Conservation (phyloP, 2,888 invertebrate species). For the Teleogryllus oceanicus region DNA sequence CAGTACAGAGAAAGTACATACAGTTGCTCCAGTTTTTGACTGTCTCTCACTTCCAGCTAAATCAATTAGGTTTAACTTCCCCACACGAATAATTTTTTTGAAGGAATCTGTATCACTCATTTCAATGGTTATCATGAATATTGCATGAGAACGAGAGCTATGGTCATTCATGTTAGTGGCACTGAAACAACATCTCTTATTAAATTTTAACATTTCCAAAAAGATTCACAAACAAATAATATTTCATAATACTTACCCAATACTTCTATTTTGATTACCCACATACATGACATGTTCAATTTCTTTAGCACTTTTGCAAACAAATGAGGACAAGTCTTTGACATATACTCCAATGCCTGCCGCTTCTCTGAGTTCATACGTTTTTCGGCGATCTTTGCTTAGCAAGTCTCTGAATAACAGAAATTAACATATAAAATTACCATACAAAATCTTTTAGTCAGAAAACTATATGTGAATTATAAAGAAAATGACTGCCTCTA, state of each 20-base stretch:
- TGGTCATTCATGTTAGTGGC: constrained; percentile 90
- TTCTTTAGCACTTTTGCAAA: constrained; percentile 90
- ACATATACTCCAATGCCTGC: constrained; percentile 88
- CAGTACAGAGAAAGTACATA: constrained; percentile 41
- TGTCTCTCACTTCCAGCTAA: constrained; percentile 97
- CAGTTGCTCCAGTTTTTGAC: constrained; percentile 90
- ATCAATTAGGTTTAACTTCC: constrained; percentile 95
- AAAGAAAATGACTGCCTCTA: no score
- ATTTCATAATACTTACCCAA: constrained; percentile 55
- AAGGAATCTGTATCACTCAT: constrained; percentile 71
- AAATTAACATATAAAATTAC: constrained; percentile 24
- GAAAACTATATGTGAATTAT: neutral
- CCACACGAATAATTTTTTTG: constrained; percentile 62
- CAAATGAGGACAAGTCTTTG: constrained; percentile 89
- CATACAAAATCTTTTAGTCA: neutral
- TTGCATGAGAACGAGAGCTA: constrained; percentile 95
- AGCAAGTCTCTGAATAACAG: constrained; percentile 60
- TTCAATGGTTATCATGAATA: constrained; percentile 96
- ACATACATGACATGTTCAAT: constrained; percentile 90
- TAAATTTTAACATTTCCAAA: no score
- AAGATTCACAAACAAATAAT: neutral
- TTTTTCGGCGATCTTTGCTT: constrained; percentile 63
- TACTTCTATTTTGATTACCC: constrained; percentile 92
- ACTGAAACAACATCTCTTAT: neutral
- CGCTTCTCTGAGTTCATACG: constrained; percentile 72